Evolutionary conservation across 2,888 invertebrate genomes (phyloP).

Genomic region (Amorpha juglandis): DNA sequence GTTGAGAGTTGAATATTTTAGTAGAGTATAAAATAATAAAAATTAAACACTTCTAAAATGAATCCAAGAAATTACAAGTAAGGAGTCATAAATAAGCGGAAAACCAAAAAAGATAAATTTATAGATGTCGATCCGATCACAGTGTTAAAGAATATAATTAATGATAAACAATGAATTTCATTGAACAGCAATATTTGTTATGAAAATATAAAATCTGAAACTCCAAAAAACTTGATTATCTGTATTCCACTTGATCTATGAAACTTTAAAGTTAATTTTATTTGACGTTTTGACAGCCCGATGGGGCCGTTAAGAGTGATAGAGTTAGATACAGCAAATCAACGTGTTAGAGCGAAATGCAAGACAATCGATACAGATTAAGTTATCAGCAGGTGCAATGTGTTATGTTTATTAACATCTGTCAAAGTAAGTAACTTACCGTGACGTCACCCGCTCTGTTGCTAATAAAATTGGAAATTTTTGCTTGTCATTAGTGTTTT

Average conservation of each 20-base stretch:
- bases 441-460: slow-evolving; percentile 2
- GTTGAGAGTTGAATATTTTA: too few relatives aligned
- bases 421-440: slow-evolving; percentile 31
- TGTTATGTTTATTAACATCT: slow-evolving; percentile 38
- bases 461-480: neutral
- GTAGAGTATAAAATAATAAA: too few relatives aligned
- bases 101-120: too few relatives aligned
- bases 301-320: slow-evolving; percentile 41
- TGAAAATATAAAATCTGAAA: neutral
- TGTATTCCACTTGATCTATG: slow-evolving; percentile 44
- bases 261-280: slow-evolving; percentile 48
- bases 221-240: neutral
- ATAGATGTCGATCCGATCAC: too few relatives aligned
- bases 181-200: too few relatives aligned
- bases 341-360: slow-evolving; percentile 37
- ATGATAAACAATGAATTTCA: too few relatives aligned
- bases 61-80: too few relatives aligned
- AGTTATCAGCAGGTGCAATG: slow-evolving; percentile 47
- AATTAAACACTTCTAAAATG: too few relatives aligned
- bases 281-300: slow-evolving; percentile 63
- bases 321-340: slow-evolving; percentile 38
- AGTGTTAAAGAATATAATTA: too few relatives aligned
- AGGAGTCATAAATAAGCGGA: too few relatives aligned
- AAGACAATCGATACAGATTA: slow-evolving; percentile 45
- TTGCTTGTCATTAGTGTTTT: too few relatives aligned